Base-by-base conservation (phyloP, 2,113 vertebrate genomes). In the Vanacampus margaritifer region DNA sequence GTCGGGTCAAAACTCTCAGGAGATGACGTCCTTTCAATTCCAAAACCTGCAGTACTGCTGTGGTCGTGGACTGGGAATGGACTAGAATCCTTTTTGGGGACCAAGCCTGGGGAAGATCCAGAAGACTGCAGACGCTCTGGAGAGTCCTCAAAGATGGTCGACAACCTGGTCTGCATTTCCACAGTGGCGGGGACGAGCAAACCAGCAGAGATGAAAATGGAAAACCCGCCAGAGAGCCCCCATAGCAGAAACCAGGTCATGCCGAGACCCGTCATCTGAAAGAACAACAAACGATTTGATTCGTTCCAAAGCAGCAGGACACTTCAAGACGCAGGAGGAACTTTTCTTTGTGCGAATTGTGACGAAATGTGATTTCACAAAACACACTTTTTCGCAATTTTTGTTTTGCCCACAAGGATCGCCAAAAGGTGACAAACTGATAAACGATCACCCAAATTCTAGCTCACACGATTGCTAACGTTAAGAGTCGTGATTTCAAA, bases 231-330 rank as follows among this genome's bases (percentile, higher is more conserved):
- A 1, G 24, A n/a, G 3, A 43, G 39, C 23, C 32, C 17, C 32
- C 32, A 37, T 21, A 59, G 3, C 32, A 61, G 39, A 13, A 62
- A 24, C 37, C 60, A 16, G 37, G 72, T 81, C 51, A 57, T 12
- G 46, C 4, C n/a, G 67, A 63, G 4, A 11, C 14, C 63, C 60
- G 58, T 53, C 75, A 69, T 72, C 89, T 91, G 86, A 73, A 83
- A 79, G 39, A 2, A 72, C 13, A 82, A 63, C 48, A 64, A 17
- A 60, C 16, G 13, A 28, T 67, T 14, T 1, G 50, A 17, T 19
- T 64, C 19, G 63, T 19, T 57, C 6, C 0, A 35, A 23, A 23
- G 6, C 39, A 11, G 24, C 23, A 41, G 9, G 17, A 59, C 19
- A 51, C n/a, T n/a, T n/a, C 50, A 59, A 64, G 5, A 64, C 19